phyloP scores from a whole-genome alignment of 2,888 invertebrate genomes.

The Phengaris alcon region DNA sequence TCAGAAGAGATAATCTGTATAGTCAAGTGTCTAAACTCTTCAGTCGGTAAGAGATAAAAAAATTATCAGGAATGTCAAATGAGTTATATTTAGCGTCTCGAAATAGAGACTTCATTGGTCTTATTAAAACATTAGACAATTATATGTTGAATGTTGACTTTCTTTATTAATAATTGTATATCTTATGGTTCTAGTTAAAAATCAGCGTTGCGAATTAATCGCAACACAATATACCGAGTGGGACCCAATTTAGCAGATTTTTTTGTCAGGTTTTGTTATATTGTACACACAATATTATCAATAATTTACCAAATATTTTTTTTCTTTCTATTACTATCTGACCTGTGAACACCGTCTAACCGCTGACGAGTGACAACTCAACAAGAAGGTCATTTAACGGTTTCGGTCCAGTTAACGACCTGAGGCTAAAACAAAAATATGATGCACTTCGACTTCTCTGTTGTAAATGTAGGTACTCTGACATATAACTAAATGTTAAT shows the following conservation, averaged over 20 bases:
- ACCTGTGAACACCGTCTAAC: not conserved
- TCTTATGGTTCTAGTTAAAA: no score
- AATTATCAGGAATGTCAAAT: not conserved
- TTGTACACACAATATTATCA: no score
- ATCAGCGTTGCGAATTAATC: no score
- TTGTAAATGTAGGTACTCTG: not conserved
- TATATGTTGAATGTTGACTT: not conserved
- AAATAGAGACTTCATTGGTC: not conserved
- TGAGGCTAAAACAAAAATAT: conserved; percentile 6
- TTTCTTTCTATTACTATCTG: not conserved
- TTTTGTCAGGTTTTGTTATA: no score
- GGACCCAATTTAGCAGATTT: no score
- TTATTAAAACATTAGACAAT: not conserved
- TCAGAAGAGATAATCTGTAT: not conserved
- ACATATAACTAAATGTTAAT: not conserved
- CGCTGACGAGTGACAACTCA: not conserved
- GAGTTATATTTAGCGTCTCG: not conserved
- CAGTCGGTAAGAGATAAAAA: not conserved
- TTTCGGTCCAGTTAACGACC: conserved; percentile 13
- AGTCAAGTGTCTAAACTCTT: not conserved
- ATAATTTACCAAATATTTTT: not conserved
- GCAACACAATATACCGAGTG: no score
- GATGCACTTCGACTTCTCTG: not conserved
- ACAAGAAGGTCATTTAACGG: conserved; percentile 15
- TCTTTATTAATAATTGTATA: no score